phyloP scores from a whole-genome alignment of 92 coral and sea anemone genomes.

The Meandrina meandrites region DNA sequence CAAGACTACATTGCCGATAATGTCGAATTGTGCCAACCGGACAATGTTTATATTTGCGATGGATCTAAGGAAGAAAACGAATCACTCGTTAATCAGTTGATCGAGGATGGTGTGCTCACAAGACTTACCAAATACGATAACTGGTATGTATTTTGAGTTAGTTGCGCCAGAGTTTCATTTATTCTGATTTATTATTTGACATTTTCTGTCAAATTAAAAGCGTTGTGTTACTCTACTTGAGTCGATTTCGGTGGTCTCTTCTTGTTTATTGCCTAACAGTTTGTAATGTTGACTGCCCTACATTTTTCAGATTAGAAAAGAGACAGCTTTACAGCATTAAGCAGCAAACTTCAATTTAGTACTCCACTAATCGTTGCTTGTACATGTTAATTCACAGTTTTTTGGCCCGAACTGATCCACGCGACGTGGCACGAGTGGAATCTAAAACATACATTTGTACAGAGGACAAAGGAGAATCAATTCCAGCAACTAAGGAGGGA shows the following conservation, averaged over 20 bases:
- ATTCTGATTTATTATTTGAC: not conserved
- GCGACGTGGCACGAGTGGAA: constrained; percentile 92
- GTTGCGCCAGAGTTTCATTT: not conserved
- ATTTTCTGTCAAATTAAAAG: not conserved
- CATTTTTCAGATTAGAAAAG: not conserved
- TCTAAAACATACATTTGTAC: constrained; percentile 87
- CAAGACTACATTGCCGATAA: constrained; percentile 72
- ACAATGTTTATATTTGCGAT: constrained; percentile 77
- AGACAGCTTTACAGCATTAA: not conserved
- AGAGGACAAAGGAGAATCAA: constrained; percentile 63
- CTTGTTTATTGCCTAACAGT: not conserved
- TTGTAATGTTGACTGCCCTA: not conserved
- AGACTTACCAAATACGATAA: constrained; percentile 59
- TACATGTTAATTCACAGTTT: constrained; percentile 50
- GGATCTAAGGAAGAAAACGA: constrained; percentile 79
- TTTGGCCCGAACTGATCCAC: constrained; percentile 85
- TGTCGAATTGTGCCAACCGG: constrained; percentile 77
- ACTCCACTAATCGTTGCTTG: not conserved
- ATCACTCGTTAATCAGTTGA: constrained; percentile 58
- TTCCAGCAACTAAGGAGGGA: constrained; percentile 71
- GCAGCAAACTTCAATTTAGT: not conserved
- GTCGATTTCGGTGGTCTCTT: not conserved
- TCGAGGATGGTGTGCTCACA: constrained; percentile 62
- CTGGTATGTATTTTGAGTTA: constrained; percentile 52
- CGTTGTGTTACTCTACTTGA: not conserved